phyloP scores from a whole-genome alignment of 1,140 invertebrate species.

The Drosophila nigrodunni region DNA sequence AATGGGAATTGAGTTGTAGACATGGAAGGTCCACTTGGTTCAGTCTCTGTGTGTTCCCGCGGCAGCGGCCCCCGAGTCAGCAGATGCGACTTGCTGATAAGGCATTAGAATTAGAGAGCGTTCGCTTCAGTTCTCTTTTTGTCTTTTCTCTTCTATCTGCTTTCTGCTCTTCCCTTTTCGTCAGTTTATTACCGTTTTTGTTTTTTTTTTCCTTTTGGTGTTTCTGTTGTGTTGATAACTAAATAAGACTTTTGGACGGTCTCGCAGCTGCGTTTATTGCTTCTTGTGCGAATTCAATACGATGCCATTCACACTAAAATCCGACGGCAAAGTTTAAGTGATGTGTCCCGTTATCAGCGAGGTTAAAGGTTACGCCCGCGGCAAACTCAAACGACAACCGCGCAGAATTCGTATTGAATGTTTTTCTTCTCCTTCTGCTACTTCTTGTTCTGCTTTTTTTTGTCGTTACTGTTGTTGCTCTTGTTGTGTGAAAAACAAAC shows the following conservation, averaged over 20 bases:
- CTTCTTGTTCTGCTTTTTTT: conserved; percentile 1
- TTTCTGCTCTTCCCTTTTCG: conserved; percentile 2
- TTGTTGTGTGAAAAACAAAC: conserved; percentile 31
- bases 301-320: neutral
- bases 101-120: conserved; percentile 64
- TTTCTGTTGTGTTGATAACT: conserved; percentile 36
- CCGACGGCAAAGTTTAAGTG: conserved; percentile 26
- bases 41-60: conserved; percentile 51
- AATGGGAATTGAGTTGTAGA: conserved; percentile 25
- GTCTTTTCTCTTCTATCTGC: neutral
- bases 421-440: conserved; percentile 10
- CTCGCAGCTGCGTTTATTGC: conserved; percentile 21
- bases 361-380: conserved; percentile 51
- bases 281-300: conserved; percentile 19
- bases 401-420: conserved; percentile 24
- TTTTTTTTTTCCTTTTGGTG: neutral
- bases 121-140: conserved; percentile 38
- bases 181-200: conserved; percentile 34
- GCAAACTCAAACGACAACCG: conserved; percentile 33
- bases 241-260: conserved; percentile 44
- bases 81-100: conserved; percentile 70
- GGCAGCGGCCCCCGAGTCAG: conserved; percentile 23
- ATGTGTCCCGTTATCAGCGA: conserved; percentile 40
- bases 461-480: conserved; percentile 15
- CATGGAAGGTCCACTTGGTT: conserved; percentile 17